Base-by-base conservation (phyloP, 2,888 invertebrate genomes). In the Diplazon laetatorius region DNA sequence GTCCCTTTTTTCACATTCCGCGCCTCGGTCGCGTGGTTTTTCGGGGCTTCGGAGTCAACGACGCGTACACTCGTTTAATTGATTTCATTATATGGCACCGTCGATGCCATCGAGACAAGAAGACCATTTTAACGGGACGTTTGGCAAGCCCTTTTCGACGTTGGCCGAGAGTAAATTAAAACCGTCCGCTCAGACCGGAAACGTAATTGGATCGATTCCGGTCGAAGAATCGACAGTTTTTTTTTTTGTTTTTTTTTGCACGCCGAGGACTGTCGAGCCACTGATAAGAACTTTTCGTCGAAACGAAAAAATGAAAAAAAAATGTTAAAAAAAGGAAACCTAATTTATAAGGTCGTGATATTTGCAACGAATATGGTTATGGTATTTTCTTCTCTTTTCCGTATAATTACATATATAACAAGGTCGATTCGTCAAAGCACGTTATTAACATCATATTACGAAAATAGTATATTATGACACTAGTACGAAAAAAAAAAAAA, bases 11-110 rank as follows among this genome's bases (percentile, higher is more conserved):
- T 30, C n/a, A 37, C 12, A 10, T 8, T 37, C 37, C 6, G 37
- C 37, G 4, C 2, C 37, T 4, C 37, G 37, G 1, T 37, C 37
- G 42, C 18, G 22, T 5, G 60, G n/a, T 44, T 70, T 60, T 70
- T 66, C 37, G 25, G n/a, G 25, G 59, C 60, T 66, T 55, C 37
- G 44, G 44, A 60, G 60, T 22, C 70, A 65, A 42, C 71, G 46
- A 55, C 50, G 71, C 66, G 37, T 25, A 22, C 37, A 59, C 35
- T 20, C 59, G 50, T 71, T 76, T 66, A 76, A 76, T 76, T 76
- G 65, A 76, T 70, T 76, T 44, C 50, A 59, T 70, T 76, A 65
- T 50, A 57, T 37, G 22, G 46, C 14, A 39, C 4, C 16, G 8
- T n/a, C n/a, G n/a, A 46, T 37, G 20, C 20, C 14, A 39, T 18